A percentile compares a stretch with the other conserved stretches of the same genome.
Conservation (phyloP, 2,888 invertebrate species). For the Smittia sp. region DNA sequence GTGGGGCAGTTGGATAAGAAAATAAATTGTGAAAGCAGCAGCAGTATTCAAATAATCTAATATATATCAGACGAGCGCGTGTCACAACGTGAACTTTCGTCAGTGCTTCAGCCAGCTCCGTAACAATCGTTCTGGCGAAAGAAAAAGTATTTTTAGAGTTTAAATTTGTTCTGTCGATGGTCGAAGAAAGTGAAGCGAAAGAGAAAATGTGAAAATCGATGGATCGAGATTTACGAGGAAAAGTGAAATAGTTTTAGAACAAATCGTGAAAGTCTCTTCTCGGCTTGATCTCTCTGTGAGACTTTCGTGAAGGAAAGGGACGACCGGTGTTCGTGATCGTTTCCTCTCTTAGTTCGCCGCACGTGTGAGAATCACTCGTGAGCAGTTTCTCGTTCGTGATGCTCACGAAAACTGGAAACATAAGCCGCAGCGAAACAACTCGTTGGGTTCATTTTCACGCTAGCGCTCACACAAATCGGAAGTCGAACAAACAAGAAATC, state of each 20-base stretch:
- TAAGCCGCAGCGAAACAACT: slow-evolving; percentile 16
- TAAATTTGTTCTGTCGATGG: background rate
- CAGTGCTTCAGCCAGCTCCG: background rate
- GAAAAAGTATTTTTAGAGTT: slow-evolving; percentile 4
- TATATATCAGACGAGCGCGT: background rate
- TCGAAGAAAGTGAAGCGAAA: slow-evolving; percentile 2
- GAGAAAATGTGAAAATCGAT: slow-evolving; percentile 8
- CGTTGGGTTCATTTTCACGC: slow-evolving; percentile 22
- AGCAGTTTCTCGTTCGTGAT: background rate
- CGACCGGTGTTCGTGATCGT: background rate
- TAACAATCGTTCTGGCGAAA: background rate
- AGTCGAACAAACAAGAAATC: slow-evolving; percentile 2
- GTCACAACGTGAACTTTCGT: background rate
- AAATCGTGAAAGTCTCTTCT: background rate
- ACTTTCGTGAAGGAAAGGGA: slow-evolving; percentile 20
- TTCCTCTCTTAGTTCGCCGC: background rate
- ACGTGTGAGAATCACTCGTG: slow-evolving; percentile 14
- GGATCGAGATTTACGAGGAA: slow-evolving; percentile 12
- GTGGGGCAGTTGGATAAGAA: no score
- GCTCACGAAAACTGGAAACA: slow-evolving; percentile 34
- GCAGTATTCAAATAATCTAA: no score
- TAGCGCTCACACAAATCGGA: slow-evolving; percentile 26
- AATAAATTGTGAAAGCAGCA: no score
- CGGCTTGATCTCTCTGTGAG: background rate
- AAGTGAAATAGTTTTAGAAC: background rate